Conservation (phyloP, 1,140 invertebrate species). For the Pseudobourletiella spinata region DNA sequence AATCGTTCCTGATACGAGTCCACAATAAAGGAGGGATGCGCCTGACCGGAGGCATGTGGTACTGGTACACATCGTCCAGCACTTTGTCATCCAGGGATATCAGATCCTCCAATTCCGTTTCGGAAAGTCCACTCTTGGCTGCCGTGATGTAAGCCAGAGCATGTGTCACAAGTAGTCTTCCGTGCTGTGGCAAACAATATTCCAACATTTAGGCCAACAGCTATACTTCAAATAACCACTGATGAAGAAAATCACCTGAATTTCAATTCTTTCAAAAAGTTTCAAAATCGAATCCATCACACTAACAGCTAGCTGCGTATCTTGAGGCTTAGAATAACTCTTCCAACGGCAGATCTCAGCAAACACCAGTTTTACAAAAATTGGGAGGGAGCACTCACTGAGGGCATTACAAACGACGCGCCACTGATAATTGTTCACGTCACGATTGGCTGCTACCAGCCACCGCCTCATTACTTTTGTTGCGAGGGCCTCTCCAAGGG, state of each 20-base stretch:
- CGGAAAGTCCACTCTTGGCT: constrained; percentile 80
- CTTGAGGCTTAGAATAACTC: constrained; percentile 87
- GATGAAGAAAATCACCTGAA: constrained; percentile 50
- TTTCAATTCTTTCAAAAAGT: constrained; percentile 88
- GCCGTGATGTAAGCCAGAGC: constrained; percentile 91
- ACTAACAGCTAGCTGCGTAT: constrained; percentile 82
- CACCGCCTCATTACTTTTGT: constrained; percentile 90
- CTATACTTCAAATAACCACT: background rate
- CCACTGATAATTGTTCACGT: constrained; percentile 89
- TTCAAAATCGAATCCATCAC: constrained; percentile 98
- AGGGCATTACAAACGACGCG: constrained; percentile 86
- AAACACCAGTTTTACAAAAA: constrained; percentile 95
- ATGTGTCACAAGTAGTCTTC: constrained; percentile 83
- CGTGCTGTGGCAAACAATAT: constrained; percentile 53
- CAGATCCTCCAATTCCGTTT: constrained; percentile 87
- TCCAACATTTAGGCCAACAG: background rate
- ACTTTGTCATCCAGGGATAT: constrained; percentile 90
- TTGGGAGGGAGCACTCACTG: constrained; percentile 85
- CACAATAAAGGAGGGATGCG: constrained; percentile 90
- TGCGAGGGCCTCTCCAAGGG: constrained; percentile 84
- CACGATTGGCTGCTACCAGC: constrained; percentile 82
- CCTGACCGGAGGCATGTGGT: constrained; percentile 89
- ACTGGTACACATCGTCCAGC: constrained; percentile 96
- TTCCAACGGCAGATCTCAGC: constrained; percentile 94
- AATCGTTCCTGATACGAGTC: constrained; percentile 89